Evolutionary conservation across 1,140 invertebrate genomes (phyloP), one percentile per base, ranked within the genome.

Genomic region (Tenebrio molitor): DNA sequence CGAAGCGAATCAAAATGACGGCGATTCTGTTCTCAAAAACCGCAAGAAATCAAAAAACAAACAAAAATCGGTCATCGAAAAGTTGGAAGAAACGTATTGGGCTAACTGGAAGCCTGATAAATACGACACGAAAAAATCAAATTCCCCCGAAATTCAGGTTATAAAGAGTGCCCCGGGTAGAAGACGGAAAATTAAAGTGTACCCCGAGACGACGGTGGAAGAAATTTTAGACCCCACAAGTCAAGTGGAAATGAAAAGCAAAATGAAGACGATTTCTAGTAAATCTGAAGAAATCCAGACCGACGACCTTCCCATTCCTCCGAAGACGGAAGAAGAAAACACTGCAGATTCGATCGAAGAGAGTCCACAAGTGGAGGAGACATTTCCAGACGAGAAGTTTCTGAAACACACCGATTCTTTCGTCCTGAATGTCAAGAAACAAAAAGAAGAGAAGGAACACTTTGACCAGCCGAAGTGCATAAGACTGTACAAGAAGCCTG

Each of bases 61-160:
- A 42, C 2, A 66, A 12, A 68, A 68, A 58, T 69, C 44, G n/a
- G 50, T 69, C 7, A 53, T 78, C 12, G 75, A 81, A 41, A 78
- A 76, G 46, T 44, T 82, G 15, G 81, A 82, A 69, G 81, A 82
- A 77, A 71, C 77, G 1, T 82, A 81, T 29, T 82, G 81, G 81
- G 76, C 81, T 0, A 77, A 78, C 25, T 82, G 81, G 80, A 81
- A 81, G 69, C 81, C 81, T 1, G 78, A 74, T 16, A 81, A 77
- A 39, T 10, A 6, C 46, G 15, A 29, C 7, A 29, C 12, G 17
- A 53, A 53, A 23, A 17, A 23, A 25, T 39, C 36, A 63, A 58
- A 44, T 39, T 39, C 53, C 17, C 39, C 15, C 15, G 34, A 53
- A 69, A 50, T 36, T 36, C 66, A 53, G 58, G 66, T 44, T 8